Evolutionary conservation across 2,797 vertebrate species (phyloP), one percentile per base, ranked within the genome.

Genomic region (Cossypha dichroa): DNA sequence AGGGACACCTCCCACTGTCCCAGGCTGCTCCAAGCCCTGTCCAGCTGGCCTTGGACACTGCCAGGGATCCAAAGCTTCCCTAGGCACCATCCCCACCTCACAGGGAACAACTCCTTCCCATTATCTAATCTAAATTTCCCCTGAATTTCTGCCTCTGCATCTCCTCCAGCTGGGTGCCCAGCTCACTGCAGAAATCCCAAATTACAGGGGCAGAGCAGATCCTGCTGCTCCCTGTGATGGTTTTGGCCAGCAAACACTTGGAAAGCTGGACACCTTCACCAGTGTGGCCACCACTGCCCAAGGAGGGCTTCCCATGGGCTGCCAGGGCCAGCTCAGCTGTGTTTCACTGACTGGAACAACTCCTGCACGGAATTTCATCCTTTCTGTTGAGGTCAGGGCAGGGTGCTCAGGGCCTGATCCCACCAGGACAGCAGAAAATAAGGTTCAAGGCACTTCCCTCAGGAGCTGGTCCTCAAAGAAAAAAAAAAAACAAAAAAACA

Each of bases 241-340:
- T 2, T 46, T 33, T 2, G n/a, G 41, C 10, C 56, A n/a, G 18
- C 0, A 8, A 81, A 60, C 1, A 11, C 21, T 11, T 2, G 2
- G n/a, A 14, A 8, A 86, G 25, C 12, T 8, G 6, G 11, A 4
- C 7, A n/a, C n/a, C 28, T 40, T 20, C 46, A 22, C 16, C 38
- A 45, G 28, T 0, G 7, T 4, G 21, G 51, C 22, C 91, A 51
- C 40, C 20, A 6, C 9, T 14, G 54, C 23, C 67, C 31, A 2
- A 49, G 63, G 20, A 43, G 19, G 34, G 22, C 26, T 40, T 29
- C 11, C 28, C 51, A 7, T 1, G 49, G 43, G 6, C 60, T 28
- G 33, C 7, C 78, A 87, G 38, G 48, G 51, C n/a, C 19, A 16
- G 3, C 68, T 51, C 36, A 56, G 56, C 75, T 1, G 0, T 2